Percentiles rank a stretch among this genome's conserved stretches.
These are phyloP conservation scores for Acropternis orthonyx DNA, from an alignment of 2,797 vertebrate species.

Conservation along the genomic window DNA sequence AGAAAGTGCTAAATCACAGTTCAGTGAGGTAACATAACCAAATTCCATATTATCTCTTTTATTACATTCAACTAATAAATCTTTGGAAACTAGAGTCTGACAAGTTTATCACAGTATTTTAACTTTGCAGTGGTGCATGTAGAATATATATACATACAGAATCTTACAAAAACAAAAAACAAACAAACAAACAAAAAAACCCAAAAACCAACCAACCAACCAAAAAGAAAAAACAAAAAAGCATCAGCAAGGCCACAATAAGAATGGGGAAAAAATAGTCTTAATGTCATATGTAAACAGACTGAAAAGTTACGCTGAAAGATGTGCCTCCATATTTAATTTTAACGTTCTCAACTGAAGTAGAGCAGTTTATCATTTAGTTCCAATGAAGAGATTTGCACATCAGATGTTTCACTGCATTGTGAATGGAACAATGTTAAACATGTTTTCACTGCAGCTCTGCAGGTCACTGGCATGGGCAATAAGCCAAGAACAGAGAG, in stretches of 20 bases:
- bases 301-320: not conserved
- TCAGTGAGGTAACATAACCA: constrained; percentile 56
- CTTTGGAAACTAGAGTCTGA: constrained; percentile 70
- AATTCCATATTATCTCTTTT: constrained; percentile 59
- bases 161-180: not conserved
- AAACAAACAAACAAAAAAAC: not conserved
- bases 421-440: constrained; percentile 22
- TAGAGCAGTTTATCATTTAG: not conserved
- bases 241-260: not conserved
- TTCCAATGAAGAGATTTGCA: not conserved
- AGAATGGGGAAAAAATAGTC: not conserved
- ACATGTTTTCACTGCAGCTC: constrained; percentile 53
- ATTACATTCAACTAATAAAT: constrained; percentile 75
- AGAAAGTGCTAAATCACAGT: constrained; percentile 75
- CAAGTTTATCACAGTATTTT: constrained; percentile 23
- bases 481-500: constrained; percentile 53
- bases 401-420: not conserved
- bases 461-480: constrained; percentile 45
- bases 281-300: not conserved
- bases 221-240: not conserved
- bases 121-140: not conserved
- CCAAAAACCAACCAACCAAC: no score
- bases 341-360: not conserved
- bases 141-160: not conserved
- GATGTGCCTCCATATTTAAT: not conserved